Evolutionary conservation across 2,888 invertebrate species (phyloP), one percentile per base, ranked within the genome.

Genomic region (Diarsia brunnea): DNA sequence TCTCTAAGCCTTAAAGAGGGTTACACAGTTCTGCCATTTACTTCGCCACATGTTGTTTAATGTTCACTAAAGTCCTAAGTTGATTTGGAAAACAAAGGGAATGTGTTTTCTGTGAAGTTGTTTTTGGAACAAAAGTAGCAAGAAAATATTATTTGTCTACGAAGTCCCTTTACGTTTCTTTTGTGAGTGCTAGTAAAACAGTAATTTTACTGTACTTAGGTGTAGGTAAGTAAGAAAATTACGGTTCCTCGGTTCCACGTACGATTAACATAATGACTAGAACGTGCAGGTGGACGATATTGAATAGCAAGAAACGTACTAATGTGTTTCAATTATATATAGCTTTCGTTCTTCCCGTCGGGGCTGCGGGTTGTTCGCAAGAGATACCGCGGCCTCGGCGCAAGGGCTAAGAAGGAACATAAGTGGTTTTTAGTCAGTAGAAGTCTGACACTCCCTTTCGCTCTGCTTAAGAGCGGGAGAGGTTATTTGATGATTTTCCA

Each of bases 71-170:
- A 71, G 70, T 53, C 70, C 55, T 72, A 69, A 77, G 65, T 81
- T 74, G 65, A 70, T 81, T 75, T 61, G 38, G 71, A 55, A 73
- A 69, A 73, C 45, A 69, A 76, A 83, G n/a, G 19, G 21, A 78
- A 69, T 61, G 66, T 55, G 53, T 71, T 69, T 75, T 43, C 49
- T 67, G 2, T 53, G 38, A 27, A 71, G 31, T 60, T 80, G 63
- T 14, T 64, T 71, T 67, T 38, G 10, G 4, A 67, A 21, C 31
- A 51, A 51, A 53, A 67, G 19, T 49, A 38, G 27, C 19, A 47
- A n/a, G 38, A 63, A 69, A 66, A 51, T 67, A 49, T 68, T 38
- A 55, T 71, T 45, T 66, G 4, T 74, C 31, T 66, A 55, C 2
- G 16, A 73, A 79, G 31, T 45, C 58, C 27, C n/a, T 63, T 43